Conservation (phyloP, 2,797 vertebrate genomes). For the Ficedula albicollis region DNA sequence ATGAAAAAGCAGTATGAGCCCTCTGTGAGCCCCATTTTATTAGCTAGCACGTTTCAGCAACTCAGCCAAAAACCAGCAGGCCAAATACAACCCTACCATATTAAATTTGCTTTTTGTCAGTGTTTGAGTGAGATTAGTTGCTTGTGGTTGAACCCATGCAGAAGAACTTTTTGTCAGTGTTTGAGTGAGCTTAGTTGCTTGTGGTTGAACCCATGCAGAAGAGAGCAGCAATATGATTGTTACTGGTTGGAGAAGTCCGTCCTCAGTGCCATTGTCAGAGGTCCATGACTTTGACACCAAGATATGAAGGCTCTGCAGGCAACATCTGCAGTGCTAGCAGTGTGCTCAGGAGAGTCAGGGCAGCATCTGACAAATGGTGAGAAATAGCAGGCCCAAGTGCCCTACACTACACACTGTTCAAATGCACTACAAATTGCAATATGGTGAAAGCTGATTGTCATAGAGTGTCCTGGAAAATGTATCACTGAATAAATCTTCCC, state of each 20-base stretch:
- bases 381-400: not conserved
- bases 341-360: not conserved
- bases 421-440: not conserved
- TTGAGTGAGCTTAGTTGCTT: not conserved
- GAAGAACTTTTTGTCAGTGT: no score
- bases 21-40: not conserved
- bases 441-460: not conserved
- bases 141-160: not conserved
- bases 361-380: not conserved
- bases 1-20: not conserved
- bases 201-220: not conserved
- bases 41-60: not conserved
- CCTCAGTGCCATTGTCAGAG: not conserved
- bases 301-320: not conserved
- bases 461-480: not conserved
- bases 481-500: not conserved
- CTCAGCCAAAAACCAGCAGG: not conserved
- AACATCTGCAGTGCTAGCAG: not conserved
- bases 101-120: not conserved
- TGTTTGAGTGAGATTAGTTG: not conserved
- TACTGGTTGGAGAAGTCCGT: not conserved
- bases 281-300: not conserved
- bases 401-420: not conserved
- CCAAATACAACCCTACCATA: not conserved
- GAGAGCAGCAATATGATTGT: not conserved